Percentiles rank a stretch among this genome's conserved stretches.
phyloP scores from a whole-genome alignment of 2,888 invertebrate genomes.

The Nemotelus nigrinus region DNA sequence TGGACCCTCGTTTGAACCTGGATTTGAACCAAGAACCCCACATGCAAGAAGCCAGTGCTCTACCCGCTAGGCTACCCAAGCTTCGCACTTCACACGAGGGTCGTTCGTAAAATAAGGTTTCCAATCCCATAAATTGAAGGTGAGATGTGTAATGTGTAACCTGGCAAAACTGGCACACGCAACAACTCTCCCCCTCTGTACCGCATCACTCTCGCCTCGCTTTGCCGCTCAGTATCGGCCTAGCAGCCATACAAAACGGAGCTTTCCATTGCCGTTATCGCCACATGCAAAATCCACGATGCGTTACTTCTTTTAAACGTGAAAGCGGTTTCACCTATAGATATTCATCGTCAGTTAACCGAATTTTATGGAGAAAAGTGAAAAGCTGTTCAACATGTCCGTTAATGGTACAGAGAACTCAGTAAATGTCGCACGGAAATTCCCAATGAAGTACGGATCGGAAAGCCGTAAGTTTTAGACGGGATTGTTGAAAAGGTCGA shows the following conservation, averaged over 20 bases:
- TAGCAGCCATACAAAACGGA: constrained; percentile 19
- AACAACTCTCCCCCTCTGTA: constrained; percentile 7
- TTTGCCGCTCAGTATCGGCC: constrained; percentile 9
- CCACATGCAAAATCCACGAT: neutral
- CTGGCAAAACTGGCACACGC: too few species aligned
- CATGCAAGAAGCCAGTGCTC: too few species aligned
- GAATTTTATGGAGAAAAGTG: neutral
- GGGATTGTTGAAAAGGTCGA: constrained; percentile 11
- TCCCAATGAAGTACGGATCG: neutral
- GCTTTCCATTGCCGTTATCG: neutral
- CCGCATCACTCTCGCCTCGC: constrained; percentile 10
- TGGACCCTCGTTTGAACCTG: too few species aligned
- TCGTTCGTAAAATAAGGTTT: constrained; percentile 5
- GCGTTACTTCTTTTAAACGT: neutral
- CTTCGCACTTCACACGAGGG: too few species aligned
- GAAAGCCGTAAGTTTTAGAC: constrained; percentile 4
- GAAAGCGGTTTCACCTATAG: constrained; percentile 3
- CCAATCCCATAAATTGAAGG: neutral
- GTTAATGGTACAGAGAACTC: neutral
- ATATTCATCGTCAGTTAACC: constrained; percentile 13
- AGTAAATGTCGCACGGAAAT: constrained; percentile 12
- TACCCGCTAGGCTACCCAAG: too few species aligned
- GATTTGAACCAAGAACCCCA: too few species aligned
- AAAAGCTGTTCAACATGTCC: constrained; percentile 5
- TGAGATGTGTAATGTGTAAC: neutral